Percentiles rank a stretch among this genome's conserved stretches.
Evolutionary conservation across 2,113 vertebrate species (phyloP).

Genomic region (Poeciliopsis prolifica): DNA sequence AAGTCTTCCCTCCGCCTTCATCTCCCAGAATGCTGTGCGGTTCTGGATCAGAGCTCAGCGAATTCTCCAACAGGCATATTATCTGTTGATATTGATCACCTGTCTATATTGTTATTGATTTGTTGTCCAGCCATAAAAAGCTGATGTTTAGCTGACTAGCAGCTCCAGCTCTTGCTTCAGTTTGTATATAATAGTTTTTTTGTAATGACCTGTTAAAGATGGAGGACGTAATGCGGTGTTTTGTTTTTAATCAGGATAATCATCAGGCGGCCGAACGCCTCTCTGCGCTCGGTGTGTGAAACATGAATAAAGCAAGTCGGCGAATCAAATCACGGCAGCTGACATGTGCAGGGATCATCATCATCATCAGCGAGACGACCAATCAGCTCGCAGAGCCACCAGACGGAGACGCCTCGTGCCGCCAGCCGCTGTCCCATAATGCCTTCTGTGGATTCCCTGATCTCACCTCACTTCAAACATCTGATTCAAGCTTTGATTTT

Average conservation of each 20-base stretch:
- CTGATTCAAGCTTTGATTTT: not conserved
- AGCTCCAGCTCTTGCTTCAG: not conserved
- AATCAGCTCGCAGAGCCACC: constrained; percentile 20
- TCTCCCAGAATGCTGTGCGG: too few species aligned
- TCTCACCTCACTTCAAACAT: constrained; percentile 17
- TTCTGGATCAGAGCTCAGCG: too few species aligned
- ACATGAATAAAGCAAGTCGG: constrained; percentile 25
- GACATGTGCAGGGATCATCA: constrained; percentile 8
- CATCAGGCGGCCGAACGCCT: not conserved
- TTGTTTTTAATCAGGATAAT: constrained; percentile 5
- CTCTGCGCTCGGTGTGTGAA: too few species aligned
- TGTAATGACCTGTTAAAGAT: not conserved
- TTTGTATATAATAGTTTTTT: not conserved
- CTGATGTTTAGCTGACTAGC: not conserved
- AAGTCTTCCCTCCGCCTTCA: too few species aligned
- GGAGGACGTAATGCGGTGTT: rapidly evolving
- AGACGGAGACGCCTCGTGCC: constrained; percentile 6
- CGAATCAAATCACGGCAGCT: not conserved
- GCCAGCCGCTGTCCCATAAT: constrained; percentile 1
- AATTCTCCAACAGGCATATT: too few species aligned
- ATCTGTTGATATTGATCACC: too few species aligned
- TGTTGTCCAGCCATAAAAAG: too few species aligned
- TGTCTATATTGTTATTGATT: too few species aligned
- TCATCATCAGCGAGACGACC: not conserved
- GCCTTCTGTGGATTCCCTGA: constrained; percentile 39